Percentiles rank a stretch among this genome's conserved stretches.
phyloP scores from a whole-genome alignment of 1,140 invertebrate genomes.

The Cotesia typhae region DNA sequence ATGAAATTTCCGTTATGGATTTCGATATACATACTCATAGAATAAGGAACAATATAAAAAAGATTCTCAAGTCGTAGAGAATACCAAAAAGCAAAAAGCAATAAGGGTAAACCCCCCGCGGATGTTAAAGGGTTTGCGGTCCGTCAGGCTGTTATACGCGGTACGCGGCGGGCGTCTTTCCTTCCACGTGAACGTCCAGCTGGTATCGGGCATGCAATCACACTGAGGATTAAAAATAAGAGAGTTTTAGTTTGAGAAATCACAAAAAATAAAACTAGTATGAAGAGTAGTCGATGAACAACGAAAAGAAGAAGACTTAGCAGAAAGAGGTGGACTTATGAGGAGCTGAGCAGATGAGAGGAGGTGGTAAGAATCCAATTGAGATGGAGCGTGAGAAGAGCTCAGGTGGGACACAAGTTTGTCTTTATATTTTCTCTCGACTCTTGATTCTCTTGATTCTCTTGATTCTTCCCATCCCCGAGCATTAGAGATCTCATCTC shows the following conservation, averaged over 20 bases:
- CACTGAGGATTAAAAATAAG: constrained; percentile 61
- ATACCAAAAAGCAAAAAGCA: constrained; percentile 40
- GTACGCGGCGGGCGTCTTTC: constrained; percentile 56
- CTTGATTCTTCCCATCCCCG: neutral
- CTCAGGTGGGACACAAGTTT: constrained; percentile 48
- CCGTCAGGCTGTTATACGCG: constrained; percentile 51
- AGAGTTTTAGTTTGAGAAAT: constrained; percentile 25
- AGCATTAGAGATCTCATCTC: constrained; percentile 14
- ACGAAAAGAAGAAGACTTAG: constrained; percentile 37
- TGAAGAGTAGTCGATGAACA: constrained; percentile 31
- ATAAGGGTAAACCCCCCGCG: constrained; percentile 50
- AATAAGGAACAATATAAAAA: too few species aligned
- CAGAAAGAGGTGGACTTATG: constrained; percentile 35
- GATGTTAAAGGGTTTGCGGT: constrained; percentile 62
- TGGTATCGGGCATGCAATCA: constrained; percentile 62
- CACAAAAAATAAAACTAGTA: constrained; percentile 35
- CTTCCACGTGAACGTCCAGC: constrained; percentile 60
- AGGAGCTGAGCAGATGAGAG: too few species aligned
- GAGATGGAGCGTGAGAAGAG: constrained; percentile 41
- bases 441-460: constrained; percentile 16
- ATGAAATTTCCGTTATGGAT: too few species aligned
- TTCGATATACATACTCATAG: too few species aligned
- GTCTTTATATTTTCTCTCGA: constrained; percentile 57
- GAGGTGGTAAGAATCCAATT: too few species aligned
- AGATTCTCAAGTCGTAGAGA: constrained; percentile 1